phyloP scores from a whole-genome alignment of 2,797 vertebrate genomes.

The Neoniphon sammara region DNA sequence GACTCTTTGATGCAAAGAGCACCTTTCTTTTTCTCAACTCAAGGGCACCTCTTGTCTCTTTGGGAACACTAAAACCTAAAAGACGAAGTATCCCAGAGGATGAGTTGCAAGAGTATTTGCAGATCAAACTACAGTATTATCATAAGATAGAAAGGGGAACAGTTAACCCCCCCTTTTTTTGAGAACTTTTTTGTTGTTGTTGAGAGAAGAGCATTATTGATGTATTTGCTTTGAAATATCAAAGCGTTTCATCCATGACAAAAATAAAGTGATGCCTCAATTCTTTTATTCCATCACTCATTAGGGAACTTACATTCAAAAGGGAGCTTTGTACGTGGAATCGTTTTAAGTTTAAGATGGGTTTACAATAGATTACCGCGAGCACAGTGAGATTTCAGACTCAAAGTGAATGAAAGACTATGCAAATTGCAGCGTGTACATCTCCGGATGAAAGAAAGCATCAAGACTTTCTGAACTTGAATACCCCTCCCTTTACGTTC shows the following conservation, averaged over 20 bases:
- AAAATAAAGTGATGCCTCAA: constrained; percentile 60
- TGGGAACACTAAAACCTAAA: constrained; percentile 35
- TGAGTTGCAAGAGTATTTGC: constrained; percentile 31
- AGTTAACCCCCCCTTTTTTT: constrained; percentile 19
- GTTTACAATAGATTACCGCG: constrained; percentile 63
- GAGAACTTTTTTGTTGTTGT: constrained; percentile 41
- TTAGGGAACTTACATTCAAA: constrained; percentile 50
- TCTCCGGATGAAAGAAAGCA: constrained; percentile 49
- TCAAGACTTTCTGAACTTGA: constrained; percentile 54
- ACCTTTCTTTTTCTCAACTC: constrained; percentile 24
- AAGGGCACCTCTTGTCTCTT: constrained; percentile 5
- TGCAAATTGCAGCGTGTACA: constrained; percentile 61
- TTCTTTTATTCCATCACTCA: constrained; percentile 66
- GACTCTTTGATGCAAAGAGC: constrained; percentile 40
- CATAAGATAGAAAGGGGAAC: constrained; percentile 28
- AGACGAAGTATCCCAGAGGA: constrained; percentile 10
- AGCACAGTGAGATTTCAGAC: constrained; percentile 46
- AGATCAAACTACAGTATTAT: constrained; percentile 54
- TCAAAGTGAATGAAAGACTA: constrained; percentile 52
- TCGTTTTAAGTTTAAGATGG: constrained; percentile 55
- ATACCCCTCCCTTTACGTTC: constrained; percentile 32
- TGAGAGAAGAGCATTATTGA: constrained; percentile 60
- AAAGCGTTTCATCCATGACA: constrained; percentile 51
- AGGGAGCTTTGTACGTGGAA: constrained; percentile 57
- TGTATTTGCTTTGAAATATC: constrained; percentile 68